Base-by-base conservation (phyloP, 2,113 vertebrate species). In the Petroica traversi region DNA sequence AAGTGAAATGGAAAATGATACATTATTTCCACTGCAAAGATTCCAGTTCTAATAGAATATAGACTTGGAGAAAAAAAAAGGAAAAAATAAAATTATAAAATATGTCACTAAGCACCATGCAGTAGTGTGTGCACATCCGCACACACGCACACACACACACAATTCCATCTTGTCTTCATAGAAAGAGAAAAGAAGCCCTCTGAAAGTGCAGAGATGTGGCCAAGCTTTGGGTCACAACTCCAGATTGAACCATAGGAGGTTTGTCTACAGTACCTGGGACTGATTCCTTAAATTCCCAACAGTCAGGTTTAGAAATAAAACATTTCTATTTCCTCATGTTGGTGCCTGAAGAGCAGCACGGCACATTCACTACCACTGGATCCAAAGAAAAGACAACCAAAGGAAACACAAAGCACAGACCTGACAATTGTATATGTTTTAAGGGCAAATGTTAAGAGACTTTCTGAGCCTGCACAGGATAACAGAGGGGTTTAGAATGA, bases 1-100 rank as follows among this genome's bases (percentile, higher is more conserved):
- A 74, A 5, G 28, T 7, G 59, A 94, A 92, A 93, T 89, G 89
- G 52, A 96, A 96, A 96, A 95, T 77, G 87, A 67, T 64, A 91
- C 96, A 95, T 91, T 96, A 95, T 97, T 96, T 92, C 81, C 86
- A 95, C 71, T 79, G 88, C 16, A 14, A 97, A 91, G 85, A 75
- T 89, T 95, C 94, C 84, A 59, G 77, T 93, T 91, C 78, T 96
- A 94, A 95, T 41, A 95, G 75, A 93, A 96, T 63, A 63, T 52
- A 91, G 88, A 87, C 68, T 89, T 17, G 57, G 29, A 79, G 46
- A 31, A 19, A 54, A 61, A 10, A 73, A 57, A 26, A 2, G 1
- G 4, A 6, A 46, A 59, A 79, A 84, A 45, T 5, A 52, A 89
- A 92, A 83, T 79, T 66, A 85, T 67, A 85, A 89, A 69, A 41